Evolutionary conservation across 2,888 invertebrate species (phyloP).

Genomic region (Periphyllus acericola): DNA sequence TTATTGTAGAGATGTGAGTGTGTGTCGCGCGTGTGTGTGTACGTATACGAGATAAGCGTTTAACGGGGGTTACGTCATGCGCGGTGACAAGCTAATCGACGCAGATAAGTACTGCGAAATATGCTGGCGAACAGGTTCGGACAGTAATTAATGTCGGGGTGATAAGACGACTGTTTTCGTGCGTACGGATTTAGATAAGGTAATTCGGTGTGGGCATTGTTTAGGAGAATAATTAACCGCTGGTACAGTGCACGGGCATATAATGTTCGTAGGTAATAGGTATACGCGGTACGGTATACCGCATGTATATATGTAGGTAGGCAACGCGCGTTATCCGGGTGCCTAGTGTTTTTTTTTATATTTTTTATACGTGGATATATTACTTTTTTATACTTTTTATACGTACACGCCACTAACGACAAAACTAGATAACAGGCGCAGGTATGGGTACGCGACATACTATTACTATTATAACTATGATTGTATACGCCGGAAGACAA

Average conservation of each 20-base stretch:
- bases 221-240: constrained; percentile 44
- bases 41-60: constrained; percentile 9
- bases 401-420: not conserved
- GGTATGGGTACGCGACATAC: not conserved
- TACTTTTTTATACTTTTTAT: not conserved
- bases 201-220: constrained; percentile 43
- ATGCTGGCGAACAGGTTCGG: constrained; percentile 55
- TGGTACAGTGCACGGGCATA: not conserved
- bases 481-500: not conserved
- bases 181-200: constrained; percentile 31
- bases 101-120: constrained; percentile 48
- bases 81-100: constrained; percentile 53
- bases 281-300: not conserved
- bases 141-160: constrained; percentile 37
- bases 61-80: constrained; percentile 57
- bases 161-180: constrained; percentile 44
- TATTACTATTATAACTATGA: not conserved
- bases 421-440: not conserved
- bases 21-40: not conserved
- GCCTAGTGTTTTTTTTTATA: not conserved
- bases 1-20: not conserved
- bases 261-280: not conserved
- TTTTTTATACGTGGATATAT: not conserved
- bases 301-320: not conserved
- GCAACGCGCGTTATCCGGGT: constrained; percentile 21